Conservation (phyloP, 2,113 vertebrate species). For the Cyphomyrus plagiostoma region DNA sequence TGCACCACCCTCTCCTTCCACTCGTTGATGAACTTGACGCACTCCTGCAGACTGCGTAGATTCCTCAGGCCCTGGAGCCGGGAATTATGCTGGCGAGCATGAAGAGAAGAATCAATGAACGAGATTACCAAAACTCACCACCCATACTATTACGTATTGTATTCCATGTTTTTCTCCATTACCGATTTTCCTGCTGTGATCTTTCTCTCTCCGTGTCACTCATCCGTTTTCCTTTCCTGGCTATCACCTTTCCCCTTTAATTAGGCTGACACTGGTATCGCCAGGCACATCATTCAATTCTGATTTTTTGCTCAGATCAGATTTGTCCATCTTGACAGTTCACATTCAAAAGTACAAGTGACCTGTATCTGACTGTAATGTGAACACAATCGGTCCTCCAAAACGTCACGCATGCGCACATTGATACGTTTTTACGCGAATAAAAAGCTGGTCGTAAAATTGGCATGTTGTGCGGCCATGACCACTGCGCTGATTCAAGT, state of each 20-base stretch:
- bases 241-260: not conserved
- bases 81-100: slow-evolving; percentile 31
- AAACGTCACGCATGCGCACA: no score
- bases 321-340: no score
- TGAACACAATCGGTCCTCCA: no score
- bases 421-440: no score
- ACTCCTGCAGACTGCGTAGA: slow-evolving; percentile 61
- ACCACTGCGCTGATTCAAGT: no score
- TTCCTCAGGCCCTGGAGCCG: slow-evolving; percentile 50
- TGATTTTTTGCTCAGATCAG: no score
- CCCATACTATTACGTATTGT: not conserved
- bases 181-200: not conserved
- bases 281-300: no score
- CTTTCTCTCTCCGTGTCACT: not conserved
- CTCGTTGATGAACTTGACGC: slow-evolving; percentile 57
- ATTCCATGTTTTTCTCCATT: not conserved
- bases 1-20: slow-evolving; percentile 64
- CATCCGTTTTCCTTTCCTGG: not conserved
- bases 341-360: no score
- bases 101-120: not conserved
- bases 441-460: no score
- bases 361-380: no score
- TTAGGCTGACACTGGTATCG: no score
- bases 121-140: not conserved
- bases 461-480: no score